phyloP scores from a whole-genome alignment of 1,140 invertebrate species.

The Trichoplusia ni region DNA sequence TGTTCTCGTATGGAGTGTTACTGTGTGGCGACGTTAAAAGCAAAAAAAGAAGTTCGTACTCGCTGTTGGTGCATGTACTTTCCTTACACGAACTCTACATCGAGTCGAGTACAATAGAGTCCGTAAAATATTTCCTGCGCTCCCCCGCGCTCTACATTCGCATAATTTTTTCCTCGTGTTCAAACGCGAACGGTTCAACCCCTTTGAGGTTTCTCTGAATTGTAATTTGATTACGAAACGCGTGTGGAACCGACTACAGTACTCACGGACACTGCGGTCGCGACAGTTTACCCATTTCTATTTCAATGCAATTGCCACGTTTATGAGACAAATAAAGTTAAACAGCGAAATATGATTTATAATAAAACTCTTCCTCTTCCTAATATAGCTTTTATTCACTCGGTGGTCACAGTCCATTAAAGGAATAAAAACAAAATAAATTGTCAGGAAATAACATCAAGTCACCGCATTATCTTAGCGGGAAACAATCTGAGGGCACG shows the following conservation, averaged over 20 bases:
- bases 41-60: neutral
- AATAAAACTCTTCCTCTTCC: neutral
- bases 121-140: slow-evolving; percentile 36
- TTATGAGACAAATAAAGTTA: neutral
- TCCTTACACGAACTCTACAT: neutral
- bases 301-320: neutral
- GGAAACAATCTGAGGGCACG: too few relatives aligned
- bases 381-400: neutral
- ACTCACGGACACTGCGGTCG: slow-evolving; percentile 3
- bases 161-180: slow-evolving; percentile 41
- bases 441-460: slow-evolving; percentile 42
- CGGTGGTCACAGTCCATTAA: slow-evolving; percentile 25
- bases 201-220: slow-evolving; percentile 39
- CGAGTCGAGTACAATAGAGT: slow-evolving; percentile 22
- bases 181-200: slow-evolving; percentile 33
- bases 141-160: slow-evolving; percentile 21
- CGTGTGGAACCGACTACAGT: neutral
- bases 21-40: neutral
- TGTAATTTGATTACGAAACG: slow-evolving; percentile 26
- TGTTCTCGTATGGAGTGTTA: neutral
- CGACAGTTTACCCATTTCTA: neutral
- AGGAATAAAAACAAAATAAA: slow-evolving; percentile 37
- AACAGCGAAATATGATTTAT: neutral
- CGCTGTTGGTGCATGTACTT: neutral
- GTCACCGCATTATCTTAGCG: slow-evolving; percentile 39